Evolutionary conservation across 2,888 invertebrate species (phyloP).

Genomic region (Lepidocyrtinus sp.): DNA sequence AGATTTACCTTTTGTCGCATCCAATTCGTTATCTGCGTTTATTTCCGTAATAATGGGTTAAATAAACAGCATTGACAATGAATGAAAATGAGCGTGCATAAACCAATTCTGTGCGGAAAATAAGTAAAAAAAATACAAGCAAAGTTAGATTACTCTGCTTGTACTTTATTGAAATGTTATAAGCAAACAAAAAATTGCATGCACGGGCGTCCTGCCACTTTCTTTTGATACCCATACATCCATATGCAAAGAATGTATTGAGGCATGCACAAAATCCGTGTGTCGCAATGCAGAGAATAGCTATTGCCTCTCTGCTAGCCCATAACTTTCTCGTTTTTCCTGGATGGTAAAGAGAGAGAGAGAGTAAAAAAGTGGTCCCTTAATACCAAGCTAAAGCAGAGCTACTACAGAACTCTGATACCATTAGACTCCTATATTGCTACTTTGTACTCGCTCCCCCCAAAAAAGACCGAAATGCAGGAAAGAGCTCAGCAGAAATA

Average conservation of each 20-base stretch:
- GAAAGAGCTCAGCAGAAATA: slow-evolving; percentile 46
- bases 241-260: slow-evolving; percentile 51
- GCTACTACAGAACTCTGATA: slow-evolving; percentile 3
- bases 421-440: not conserved
- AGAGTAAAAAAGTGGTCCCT: slow-evolving; percentile 4
- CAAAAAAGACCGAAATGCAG: too few species aligned
- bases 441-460: not conserved
- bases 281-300: slow-evolving; percentile 63
- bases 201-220: not conserved
- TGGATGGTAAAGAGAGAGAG: not conserved
- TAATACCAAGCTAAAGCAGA: not conserved
- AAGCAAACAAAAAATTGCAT: not conserved
- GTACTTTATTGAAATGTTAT: not conserved
- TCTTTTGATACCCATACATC: slow-evolving; percentile 1
- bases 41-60: not conserved
- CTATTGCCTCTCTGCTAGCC: slow-evolving; percentile 55
- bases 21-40: not conserved
- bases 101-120: not conserved
- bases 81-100: not conserved
- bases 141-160: not conserved
- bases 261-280: slow-evolving; percentile 63
- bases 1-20: not conserved
- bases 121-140: not conserved
- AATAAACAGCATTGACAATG: not conserved
- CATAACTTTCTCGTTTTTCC: slow-evolving; percentile 51